Conservation (phyloP, 2,113 vertebrate species). For the Erpornis zantholeuca region DNA sequence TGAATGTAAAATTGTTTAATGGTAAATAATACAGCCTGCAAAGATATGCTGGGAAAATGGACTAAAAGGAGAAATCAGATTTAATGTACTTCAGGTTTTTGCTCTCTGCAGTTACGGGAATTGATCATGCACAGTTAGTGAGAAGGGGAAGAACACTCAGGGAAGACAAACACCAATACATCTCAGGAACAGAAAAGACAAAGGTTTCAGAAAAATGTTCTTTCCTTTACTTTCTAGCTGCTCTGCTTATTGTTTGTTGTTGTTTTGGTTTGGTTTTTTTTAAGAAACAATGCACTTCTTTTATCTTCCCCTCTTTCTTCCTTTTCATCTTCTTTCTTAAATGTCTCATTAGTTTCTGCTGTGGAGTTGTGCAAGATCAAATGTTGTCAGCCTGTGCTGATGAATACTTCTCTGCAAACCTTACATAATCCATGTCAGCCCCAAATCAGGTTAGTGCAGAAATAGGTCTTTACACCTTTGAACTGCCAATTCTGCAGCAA, state of each 20-base stretch:
- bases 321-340: slow-evolving; percentile 3
- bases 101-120: not conserved
- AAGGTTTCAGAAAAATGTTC: not conserved
- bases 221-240: not conserved
- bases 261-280: not conserved
- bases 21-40: not conserved
- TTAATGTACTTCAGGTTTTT: not conserved
- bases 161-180: not conserved
- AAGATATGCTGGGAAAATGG: not conserved
- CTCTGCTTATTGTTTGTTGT: not conserved
- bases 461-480: not conserved
- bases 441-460: not conserved
- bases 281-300: not conserved
- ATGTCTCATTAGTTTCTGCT: not conserved
- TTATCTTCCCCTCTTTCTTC: not conserved
- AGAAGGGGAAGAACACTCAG: not conserved
- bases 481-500: not conserved
- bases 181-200: not conserved
- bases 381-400: slow-evolving; percentile 1
- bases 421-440: not conserved
- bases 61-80: not conserved
- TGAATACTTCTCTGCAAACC: not conserved
- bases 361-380: not conserved
- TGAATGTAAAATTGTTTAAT: not conserved
- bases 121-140: not conserved